Evolutionary conservation across 2,888 invertebrate species (phyloP).

Genomic region (Hirudinaria manillensis): DNA sequence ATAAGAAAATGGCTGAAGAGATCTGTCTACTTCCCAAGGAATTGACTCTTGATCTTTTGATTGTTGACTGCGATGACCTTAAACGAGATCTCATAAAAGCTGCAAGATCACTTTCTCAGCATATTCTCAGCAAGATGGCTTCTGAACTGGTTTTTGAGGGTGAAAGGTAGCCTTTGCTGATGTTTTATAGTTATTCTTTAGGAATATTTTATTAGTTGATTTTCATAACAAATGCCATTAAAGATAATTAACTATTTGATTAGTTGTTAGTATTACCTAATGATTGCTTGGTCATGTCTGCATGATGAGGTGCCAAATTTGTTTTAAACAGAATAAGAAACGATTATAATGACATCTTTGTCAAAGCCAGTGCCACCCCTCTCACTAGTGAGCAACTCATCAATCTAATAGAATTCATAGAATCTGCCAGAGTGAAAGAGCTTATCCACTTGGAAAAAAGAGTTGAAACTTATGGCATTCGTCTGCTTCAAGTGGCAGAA

Average conservation of each 20-base stretch:
- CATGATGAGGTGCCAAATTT: not conserved
- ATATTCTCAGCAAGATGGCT: conserved; percentile 50
- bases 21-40: too few species aligned
- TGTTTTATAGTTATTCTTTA: not conserved
- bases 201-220: not conserved
- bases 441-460: conserved; percentile 67
- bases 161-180: conserved; percentile 45
- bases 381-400: conserved; percentile 74
- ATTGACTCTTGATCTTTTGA: conserved; percentile 36
- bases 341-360: not conserved
- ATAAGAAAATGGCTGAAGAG: not conserved
- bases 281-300: not conserved
- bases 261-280: not conserved
- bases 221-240: not conserved
- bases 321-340: not conserved
- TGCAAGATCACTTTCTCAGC: conserved; percentile 49
- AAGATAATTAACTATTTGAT: not conserved
- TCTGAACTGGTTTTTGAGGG: conserved; percentile 51
- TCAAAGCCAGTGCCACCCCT: conserved; percentile 67
- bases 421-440: conserved; percentile 68
- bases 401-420: conserved; percentile 73
- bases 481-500: conserved; percentile 59
- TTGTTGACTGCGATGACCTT: conserved; percentile 54
- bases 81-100: conserved; percentile 53
- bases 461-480: conserved; percentile 57